Base-by-base conservation (phyloP, 1,140 invertebrate genomes). In the Acromyrmex echinatior region DNA sequence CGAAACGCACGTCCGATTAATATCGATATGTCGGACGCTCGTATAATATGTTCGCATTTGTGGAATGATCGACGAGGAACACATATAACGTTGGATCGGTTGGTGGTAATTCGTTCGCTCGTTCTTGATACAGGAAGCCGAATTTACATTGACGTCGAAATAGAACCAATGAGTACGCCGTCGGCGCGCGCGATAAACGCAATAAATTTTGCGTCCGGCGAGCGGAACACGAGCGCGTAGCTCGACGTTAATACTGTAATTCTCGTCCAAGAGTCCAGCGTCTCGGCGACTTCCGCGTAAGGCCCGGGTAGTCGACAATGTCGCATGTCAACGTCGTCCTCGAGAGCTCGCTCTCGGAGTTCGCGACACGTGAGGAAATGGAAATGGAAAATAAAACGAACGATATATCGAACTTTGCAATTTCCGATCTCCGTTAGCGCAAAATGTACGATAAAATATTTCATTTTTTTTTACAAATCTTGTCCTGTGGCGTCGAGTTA, bases 161-260 rank as follows among this genome's bases (percentile, higher is more conserved):
- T 86, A 74, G 87, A 90, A 88, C 68, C 77, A 78, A 70, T 66
- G 60, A 53, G 68, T 28, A 35, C 28, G 16, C 31, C 28, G 78
- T 25, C 12, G 51, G 16, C n/a, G 28, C 81, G 14, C 10, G 77
- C 77, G 68, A 89, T 87, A 66, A 86, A 82, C 51, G 88, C 81
- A 88, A 91, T 91, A 91, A 91, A 92, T 91, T 88, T 90, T 49
- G 77, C 86, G 90, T 90, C 90, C 88, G 91, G 53, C 68, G 12
- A 25, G 21, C 35, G 53, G 68, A 73, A 71, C 53, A 14, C 18
- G 77, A 53, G 25, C 35, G 68, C 39, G 45, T 28, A n/a, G 21
- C 21, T 21, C 68, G 53, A 70, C 14, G 39, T 78, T 35, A 28
- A 16, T 49, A 60, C 28, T 18, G 25, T 74, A 82, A 82, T 82